A percentile compares a stretch with the other conserved stretches of the same genome.
phyloP scores from a whole-genome alignment of 1,140 invertebrate species.

The Drosophila pseudoobscura region DNA sequence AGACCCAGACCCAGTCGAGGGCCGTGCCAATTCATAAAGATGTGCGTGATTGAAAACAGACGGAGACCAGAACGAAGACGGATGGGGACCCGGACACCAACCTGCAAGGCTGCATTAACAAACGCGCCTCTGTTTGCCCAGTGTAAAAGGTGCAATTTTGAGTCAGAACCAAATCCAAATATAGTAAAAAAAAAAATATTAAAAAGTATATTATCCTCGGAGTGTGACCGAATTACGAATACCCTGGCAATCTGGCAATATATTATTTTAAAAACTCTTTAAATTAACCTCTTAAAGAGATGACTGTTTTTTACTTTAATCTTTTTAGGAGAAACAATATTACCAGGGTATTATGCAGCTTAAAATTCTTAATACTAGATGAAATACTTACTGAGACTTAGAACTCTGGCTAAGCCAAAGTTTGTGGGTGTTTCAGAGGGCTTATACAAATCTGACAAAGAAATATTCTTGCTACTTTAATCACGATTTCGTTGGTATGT shows the following conservation, averaged over 20 bases:
- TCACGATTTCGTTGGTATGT: neutral
- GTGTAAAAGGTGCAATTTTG: slow-evolving; percentile 67
- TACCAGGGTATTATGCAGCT: no score
- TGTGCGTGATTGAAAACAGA: slow-evolving; percentile 71
- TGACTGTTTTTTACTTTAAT: no score
- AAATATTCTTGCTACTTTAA: neutral
- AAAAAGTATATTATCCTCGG: slow-evolving; percentile 11
- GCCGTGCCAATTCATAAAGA: slow-evolving; percentile 59
- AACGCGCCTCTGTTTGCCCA: slow-evolving; percentile 17
- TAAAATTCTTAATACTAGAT: neutral
- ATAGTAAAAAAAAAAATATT: neutral
- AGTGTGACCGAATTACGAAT: slow-evolving; percentile 29
- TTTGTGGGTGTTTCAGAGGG: neutral
- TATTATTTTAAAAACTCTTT: no score
- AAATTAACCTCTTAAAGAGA: no score
- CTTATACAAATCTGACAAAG: neutral
- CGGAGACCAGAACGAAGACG: slow-evolving; percentile 11
- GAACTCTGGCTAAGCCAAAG: slow-evolving; percentile 7
- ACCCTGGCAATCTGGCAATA: slow-evolving; percentile 9
- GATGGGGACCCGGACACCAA: neutral
- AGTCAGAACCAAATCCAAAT: slow-evolving; percentile 14
- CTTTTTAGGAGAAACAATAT: no score
- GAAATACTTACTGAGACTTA: no score
- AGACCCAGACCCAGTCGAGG: no score
- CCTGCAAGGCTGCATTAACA: slow-evolving; percentile 20